These are phyloP conservation scores for Loriculus beryllinus DNA, from an alignment of 2,797 vertebrate genomes.

Conservation along the genomic window DNA sequence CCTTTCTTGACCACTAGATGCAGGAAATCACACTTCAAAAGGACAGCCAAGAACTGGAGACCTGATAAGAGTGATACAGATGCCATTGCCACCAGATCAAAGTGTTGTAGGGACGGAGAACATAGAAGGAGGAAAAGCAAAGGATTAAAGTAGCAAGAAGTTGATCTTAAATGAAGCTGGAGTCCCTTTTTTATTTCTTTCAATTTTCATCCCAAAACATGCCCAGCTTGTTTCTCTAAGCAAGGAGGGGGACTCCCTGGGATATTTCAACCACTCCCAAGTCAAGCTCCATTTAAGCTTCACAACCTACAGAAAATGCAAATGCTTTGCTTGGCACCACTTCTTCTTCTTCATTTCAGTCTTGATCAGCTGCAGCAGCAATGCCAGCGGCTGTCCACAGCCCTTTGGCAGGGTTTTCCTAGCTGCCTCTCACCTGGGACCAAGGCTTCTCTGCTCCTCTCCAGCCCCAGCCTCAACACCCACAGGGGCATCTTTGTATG, in stretches of 20 bases:
- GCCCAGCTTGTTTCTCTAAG: neutral
- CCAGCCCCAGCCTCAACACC: neutral
- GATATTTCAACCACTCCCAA: neutral
- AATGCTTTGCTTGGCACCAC: slow-evolving; percentile 31
- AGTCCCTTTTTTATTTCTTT: neutral
- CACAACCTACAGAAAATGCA: neutral
- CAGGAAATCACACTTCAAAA: slow-evolving; percentile 65
- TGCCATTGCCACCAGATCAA: slow-evolving; percentile 28
- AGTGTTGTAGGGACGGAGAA: neutral
- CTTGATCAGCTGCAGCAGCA: slow-evolving; percentile 21
- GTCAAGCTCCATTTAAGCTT: neutral
- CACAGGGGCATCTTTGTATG: neutral
- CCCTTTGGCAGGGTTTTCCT: neutral
- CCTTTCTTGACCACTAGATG: slow-evolving; percentile 8
- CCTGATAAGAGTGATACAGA: slow-evolving; percentile 48
- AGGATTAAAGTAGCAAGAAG: neutral
- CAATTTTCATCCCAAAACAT: neutral
- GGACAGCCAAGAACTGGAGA: neutral
- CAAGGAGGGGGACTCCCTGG: neutral
- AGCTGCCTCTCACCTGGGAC: neutral
- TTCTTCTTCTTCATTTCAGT: neutral
- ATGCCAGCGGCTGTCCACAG: neutral
- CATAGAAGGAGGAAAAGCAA: neutral
- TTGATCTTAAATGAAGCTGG: neutral
- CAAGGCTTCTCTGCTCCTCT: neutral